Evolutionary conservation across 92 coral and sea anemone species (phyloP), one percentile per base, ranked within the genome.

Genomic region (Bergia puertoricense): DNA sequence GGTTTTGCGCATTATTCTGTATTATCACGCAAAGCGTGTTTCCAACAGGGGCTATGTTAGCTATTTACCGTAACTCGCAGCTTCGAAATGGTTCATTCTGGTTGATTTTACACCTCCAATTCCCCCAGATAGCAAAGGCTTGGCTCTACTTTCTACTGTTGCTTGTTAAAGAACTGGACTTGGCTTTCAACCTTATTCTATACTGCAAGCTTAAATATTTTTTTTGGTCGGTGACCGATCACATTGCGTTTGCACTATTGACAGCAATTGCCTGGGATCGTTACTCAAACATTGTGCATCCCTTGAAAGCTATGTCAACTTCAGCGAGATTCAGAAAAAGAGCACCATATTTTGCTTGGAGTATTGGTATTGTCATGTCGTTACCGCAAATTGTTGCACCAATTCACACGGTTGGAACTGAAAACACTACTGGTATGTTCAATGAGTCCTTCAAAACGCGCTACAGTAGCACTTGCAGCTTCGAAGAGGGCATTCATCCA

Each of bases 311-410:
- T 6, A 68, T 83, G 76, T 30, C 62, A 54, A 67, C 57, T 14
- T 68, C 86, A 22, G 44, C 1, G 9, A 83, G 22, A 45, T 69
- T 83, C 30, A 68, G 77, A 45, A 69, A 83, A 66, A 45, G 77
- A 68, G 86, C 78, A 16, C 86, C 86, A 4, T 83, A 83, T 83
- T 67, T 68, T 44, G 86, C 86, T 71, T 83, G 86, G 86, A 74
- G 42, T 14, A 1, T 23, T 43, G n/a, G 86, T 44, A 30, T 69
- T 11, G 40, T 83, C 1, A 4, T 83, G 42, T 68, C 86, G 3
- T n/a, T 83, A n/a, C 86, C 76, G 0, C 74, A 69, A 11, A 30
- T 43, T 45, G 2, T 36, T 80, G 13, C 72, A 3, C 48, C 85
- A 11, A 3, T 56, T n/a, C 42, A 45, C 51, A 43, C 77, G n/a